Base-by-base conservation (phyloP, 2,888 invertebrate genomes). In the Macroteleia sp. region DNA sequence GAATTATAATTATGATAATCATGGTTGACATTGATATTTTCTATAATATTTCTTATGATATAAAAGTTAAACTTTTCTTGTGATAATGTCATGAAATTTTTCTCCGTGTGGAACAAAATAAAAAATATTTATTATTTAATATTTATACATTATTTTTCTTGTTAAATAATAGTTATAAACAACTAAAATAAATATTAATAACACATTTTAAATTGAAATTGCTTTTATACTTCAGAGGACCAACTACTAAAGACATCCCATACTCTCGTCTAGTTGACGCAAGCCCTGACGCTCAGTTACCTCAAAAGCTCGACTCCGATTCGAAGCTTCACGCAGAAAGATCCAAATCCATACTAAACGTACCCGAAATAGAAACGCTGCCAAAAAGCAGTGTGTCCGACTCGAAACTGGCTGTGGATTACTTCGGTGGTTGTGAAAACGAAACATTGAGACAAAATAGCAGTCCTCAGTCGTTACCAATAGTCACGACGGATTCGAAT, bases 311-410 rank as follows among this genome's bases (percentile, higher is more conserved):
- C 46, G 95, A 95, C 82, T 95, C 95, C 57, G 95, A 95, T 85
- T 95, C 95, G 0, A 95, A 93, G 91, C 92, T 94, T 41, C 95
- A 94, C 88, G 94, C 92, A 87, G 93, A 93, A 57, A 86, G 90
- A 10, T 91, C 91, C 59, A 92, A 91, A 82, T 92, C 92, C 5
- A 92, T 92, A 44, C 83, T 93, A 12, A 92, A 89, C 78, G 92
- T 92, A 1, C 92, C 92, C 14, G 92, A 92, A 73, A 90, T 91
- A 3, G 93, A 94, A 57, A 86, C 87, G 9, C 90, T 92, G n/a
- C 95, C 95, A 0, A 97, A 97, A 87, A 96, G 96, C 80, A 97
- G 96, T 88, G 95, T 95, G 2, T 97, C 97, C 0, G 97, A 97
- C 91, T 97, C 97, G 0, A 96, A 96, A 89, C 91, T 97, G 71